Evolutionary conservation across 2,797 vertebrate species (phyloP).

Genomic region (Falco peregrinus): DNA sequence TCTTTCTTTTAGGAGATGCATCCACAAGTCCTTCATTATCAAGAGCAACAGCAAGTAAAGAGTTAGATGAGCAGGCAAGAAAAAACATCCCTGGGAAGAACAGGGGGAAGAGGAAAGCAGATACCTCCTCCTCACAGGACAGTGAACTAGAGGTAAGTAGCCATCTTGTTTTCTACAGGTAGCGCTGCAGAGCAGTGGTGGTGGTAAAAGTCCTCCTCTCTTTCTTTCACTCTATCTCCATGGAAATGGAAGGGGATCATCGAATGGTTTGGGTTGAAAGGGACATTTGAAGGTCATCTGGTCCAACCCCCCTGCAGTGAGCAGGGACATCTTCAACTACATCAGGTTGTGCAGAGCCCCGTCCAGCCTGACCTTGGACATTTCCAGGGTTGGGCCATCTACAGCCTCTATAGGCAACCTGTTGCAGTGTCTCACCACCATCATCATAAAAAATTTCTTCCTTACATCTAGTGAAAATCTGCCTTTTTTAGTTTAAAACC

Average conservation of each 20-base stretch:
- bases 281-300: neutral
- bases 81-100: constrained; percentile 90
- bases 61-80: constrained; percentile 87
- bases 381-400: no score
- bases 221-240: neutral
- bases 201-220: neutral
- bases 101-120: constrained; percentile 93
- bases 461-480: no score
- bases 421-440: no score
- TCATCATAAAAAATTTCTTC: no score
- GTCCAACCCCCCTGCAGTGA: neutral
- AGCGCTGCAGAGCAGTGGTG: neutral
- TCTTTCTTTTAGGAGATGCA: constrained; percentile 70
- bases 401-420: no score
- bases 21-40: constrained; percentile 74
- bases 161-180: neutral
- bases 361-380: fast-evolving
- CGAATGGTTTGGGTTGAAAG: neutral
- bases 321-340: neutral
- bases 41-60: constrained; percentile 82
- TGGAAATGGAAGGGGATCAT: neutral
- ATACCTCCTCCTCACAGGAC: constrained; percentile 83
- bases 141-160: constrained; percentile 89
- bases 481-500: no score
- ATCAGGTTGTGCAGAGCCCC: neutral